Base-by-base conservation (phyloP, 2,888 invertebrate species). In the Anaspis maculata region DNA sequence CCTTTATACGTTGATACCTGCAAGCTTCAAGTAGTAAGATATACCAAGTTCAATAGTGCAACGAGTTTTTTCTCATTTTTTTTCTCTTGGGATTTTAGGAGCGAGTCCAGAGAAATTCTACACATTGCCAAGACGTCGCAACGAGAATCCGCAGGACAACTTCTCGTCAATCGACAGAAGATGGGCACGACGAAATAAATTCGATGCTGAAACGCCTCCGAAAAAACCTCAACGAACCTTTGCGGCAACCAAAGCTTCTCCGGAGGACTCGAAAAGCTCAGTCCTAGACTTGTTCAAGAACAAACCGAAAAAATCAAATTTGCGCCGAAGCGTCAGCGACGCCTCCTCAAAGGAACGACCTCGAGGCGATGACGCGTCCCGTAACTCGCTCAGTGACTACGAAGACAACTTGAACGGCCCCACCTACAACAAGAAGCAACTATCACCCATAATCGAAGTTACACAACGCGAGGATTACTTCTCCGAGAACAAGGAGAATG, bases 391-490 rank as follows among this genome's bases (percentile, higher is more conserved):
- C n/a, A 33, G 46, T 16, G 76, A 74, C 56, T 75, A 76, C 57
- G 51, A 47, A 36, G 51, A 54, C 28, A 47, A 45, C 27, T 48
- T 51, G 10, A 27, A 31, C 16, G 31, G 31, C 9, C 48, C 28
- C 6, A 71, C 71, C 44, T 70, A 70, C 2, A 72, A 74, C 34
- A 80, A 81, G 54, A 70, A 77, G 35, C 85, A 83, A 53, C 58
- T 87, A 12, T 83, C 84, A 5, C 86, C 86, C 1, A 86, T 87
- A 30, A 84, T 85, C 44, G 86, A 86, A 64, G 77, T 78, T 41
- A 74, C 79, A 7, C 82, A 77, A 10, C 70, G 78, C 43, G 81
- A 81, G 48, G 81, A 82, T 54, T 81, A 78, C 51, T 80, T 79
- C 45, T 37, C 43, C 19, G 25, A 36, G 27, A 40, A 52, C 34